Percentiles rank a stretch among this genome's conserved stretches.
phyloP scores from a whole-genome alignment of 2,113 vertebrate genomes.

The Mus spicilegus region DNA sequence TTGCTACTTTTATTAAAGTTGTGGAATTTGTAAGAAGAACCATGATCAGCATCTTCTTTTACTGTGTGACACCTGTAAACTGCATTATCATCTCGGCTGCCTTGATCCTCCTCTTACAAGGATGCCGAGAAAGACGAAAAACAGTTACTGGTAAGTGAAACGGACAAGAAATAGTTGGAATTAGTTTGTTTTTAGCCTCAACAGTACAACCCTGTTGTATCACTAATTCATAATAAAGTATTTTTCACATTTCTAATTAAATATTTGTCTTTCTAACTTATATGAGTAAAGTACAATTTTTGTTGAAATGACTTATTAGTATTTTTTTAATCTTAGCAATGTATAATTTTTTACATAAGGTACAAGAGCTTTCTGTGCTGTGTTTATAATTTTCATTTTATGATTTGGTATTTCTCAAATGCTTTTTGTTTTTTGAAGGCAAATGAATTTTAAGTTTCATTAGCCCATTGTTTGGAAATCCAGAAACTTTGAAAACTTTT shows the following conservation, averaged over 20 bases:
- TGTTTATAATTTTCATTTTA: constrained; percentile 33
- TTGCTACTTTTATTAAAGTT: constrained; percentile 85
- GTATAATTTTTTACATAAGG: not conserved
- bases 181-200: constrained; percentile 29
- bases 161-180: not conserved
- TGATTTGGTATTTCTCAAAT: constrained; percentile 28
- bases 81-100: constrained; percentile 98
- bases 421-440: constrained; percentile 52
- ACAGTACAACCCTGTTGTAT: not conserved
- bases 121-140: constrained; percentile 99
- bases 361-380: not conserved
- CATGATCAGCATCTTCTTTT: constrained; percentile 98
- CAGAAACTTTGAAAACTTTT: constrained; percentile 27
- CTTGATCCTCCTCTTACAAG: constrained; percentile 97
- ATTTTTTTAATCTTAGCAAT: not conserved
- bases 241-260: not conserved
- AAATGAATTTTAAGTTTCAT: constrained; percentile 4
- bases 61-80: constrained; percentile 98
- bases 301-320: not conserved
- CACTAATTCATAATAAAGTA: constrained; percentile 17
- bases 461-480: constrained; percentile 48
- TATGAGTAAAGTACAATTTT: not conserved
- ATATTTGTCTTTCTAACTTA: constrained; percentile 1
- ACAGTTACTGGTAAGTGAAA: constrained; percentile 96
- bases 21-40: constrained; percentile 99